A percentile compares a stretch with the other conserved stretches of the same genome.
Conservation (phyloP, 2,888 invertebrate genomes). For the Pimpla rufipes region DNA sequence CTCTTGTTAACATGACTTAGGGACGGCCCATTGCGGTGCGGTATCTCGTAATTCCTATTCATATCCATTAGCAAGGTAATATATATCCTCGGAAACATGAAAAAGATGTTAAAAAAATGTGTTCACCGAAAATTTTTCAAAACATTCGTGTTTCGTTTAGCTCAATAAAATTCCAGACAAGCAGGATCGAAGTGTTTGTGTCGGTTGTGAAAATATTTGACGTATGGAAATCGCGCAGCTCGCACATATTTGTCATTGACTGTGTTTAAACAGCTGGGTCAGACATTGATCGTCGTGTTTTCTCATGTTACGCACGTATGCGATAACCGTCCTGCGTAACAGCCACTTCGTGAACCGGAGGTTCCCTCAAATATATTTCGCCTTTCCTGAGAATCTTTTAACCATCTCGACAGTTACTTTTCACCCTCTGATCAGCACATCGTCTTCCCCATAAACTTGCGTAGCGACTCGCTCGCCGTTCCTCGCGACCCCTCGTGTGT, state of each 20-base stretch:
- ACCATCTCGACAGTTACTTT: not conserved
- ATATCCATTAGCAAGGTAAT: too few species aligned
- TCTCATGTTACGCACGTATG: not conserved
- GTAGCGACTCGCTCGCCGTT: not conserved
- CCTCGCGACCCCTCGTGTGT: not conserved
- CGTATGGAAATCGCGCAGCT: too few species aligned
- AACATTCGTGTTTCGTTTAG: too few species aligned
- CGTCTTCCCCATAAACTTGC: not conserved
- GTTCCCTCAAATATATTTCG: constrained; percentile 6
- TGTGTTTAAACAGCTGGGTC: not conserved
- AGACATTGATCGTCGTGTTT: not conserved
- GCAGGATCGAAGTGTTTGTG: too few species aligned
- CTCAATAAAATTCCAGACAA: too few species aligned
- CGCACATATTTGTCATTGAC: too few species aligned
- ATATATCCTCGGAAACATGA: too few species aligned
- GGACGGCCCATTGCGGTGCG: too few species aligned
- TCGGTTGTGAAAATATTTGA: not conserved
- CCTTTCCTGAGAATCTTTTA: constrained; percentile 6
- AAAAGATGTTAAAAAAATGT: too few species aligned
- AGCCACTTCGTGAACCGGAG: not conserved
- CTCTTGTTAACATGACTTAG: too few species aligned
- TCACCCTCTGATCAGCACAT: not conserved
- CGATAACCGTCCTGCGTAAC: not conserved
- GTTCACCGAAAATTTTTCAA: too few species aligned
- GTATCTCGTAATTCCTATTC: too few species aligned